Conservation (phyloP, 2,888 invertebrate species). For the Drosophila lutescens region DNA sequence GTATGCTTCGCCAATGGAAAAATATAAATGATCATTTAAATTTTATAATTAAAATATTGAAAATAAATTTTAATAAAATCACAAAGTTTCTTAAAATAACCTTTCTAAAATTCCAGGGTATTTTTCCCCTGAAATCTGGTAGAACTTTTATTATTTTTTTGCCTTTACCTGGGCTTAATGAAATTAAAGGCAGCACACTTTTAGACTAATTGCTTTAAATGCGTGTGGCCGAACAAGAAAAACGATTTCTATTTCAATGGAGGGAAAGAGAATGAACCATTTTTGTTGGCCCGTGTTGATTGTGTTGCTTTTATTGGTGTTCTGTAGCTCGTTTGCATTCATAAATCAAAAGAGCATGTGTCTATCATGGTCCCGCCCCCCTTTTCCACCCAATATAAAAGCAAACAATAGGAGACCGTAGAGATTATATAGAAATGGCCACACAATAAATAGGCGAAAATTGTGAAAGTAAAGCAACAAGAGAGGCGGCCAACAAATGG, state of each 20-base stretch:
- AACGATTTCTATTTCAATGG: constrained; percentile 28
- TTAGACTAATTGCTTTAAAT: constrained; percentile 65
- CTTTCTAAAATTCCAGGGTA: constrained; percentile 10
- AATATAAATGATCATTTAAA: too few relatives aligned
- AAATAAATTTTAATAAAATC: too few relatives aligned
- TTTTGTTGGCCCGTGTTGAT: constrained; percentile 21
- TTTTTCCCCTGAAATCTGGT: neutral
- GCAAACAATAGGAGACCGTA: constrained; percentile 63
- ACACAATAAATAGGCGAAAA: constrained; percentile 63
- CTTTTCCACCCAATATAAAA: constrained; percentile 10
- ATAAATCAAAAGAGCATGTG: constrained; percentile 78
- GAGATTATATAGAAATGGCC: constrained; percentile 75
- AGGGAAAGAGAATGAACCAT: constrained; percentile 1
- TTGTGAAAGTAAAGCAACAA: constrained; percentile 59
- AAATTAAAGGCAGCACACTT: constrained; percentile 64
- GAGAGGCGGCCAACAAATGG: constrained; percentile 62
- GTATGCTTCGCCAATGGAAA: too few relatives aligned
- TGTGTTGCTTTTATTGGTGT: constrained; percentile 45
- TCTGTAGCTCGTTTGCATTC: constrained; percentile 73
- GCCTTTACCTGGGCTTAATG: constrained; percentile 21
- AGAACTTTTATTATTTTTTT: constrained; percentile 3
- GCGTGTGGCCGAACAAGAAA: constrained; percentile 34
- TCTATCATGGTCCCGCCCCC: constrained; percentile 59
- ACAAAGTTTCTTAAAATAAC: too few relatives aligned
- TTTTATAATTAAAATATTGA: too few relatives aligned